Conservation (phyloP, 2,888 invertebrate genomes). For the Dasysyrphus albostriatus region DNA sequence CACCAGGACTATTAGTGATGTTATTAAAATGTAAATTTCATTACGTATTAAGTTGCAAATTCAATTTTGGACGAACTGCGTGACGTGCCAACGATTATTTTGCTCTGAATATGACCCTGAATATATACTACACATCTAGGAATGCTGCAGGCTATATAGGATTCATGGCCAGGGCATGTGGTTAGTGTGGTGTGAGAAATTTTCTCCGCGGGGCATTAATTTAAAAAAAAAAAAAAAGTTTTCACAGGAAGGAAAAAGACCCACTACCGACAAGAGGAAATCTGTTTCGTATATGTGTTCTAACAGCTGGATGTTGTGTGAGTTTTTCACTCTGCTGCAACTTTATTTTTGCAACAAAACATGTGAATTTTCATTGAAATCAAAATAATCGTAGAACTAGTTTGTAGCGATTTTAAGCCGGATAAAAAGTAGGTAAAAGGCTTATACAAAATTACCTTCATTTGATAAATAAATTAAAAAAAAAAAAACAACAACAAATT, state of each 20-base stretch:
- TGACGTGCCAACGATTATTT: constrained; percentile 51
- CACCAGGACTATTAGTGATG: constrained; percentile 25
- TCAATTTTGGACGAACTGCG: constrained; percentile 57
- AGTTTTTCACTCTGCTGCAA: not conserved
- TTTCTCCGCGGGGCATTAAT: constrained; percentile 5
- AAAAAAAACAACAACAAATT: not conserved
- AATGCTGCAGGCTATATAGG: not conserved
- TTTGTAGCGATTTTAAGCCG: not conserved
- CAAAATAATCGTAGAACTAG: not conserved
- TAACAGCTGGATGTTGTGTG: not conserved
- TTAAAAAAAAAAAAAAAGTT: constrained; percentile 25
- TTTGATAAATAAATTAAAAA: not conserved
- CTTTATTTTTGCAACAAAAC: not conserved
- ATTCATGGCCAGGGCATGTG: not conserved
- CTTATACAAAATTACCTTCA: not conserved
- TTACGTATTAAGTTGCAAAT: constrained; percentile 52
- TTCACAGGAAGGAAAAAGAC: not conserved
- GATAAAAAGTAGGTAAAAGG: not conserved
- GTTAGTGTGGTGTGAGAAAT: constrained; percentile 26
- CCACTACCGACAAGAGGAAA: not conserved
- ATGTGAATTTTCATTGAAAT: constrained; percentile 12
- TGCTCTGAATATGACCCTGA: constrained; percentile 22
- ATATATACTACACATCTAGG: not conserved
- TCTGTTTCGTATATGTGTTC: not conserved
- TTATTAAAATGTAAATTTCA: constrained; percentile 60